phyloP scores from a whole-genome alignment of 2,113 vertebrate genomes.

The Strix aluco region DNA sequence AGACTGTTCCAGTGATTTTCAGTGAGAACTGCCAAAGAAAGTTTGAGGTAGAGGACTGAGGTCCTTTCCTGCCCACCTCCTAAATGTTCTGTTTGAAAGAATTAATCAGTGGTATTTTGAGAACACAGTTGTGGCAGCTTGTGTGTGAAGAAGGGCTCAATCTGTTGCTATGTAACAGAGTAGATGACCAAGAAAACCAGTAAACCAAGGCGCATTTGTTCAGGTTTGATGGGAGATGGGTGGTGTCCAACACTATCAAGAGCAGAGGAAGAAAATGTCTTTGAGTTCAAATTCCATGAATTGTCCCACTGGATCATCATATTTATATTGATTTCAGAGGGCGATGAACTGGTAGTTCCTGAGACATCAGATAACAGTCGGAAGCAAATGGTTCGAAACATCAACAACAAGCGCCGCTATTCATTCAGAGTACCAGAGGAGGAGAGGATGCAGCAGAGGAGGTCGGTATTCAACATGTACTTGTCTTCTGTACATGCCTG shows the following conservation, averaged over 20 bases:
- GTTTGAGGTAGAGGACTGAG: neutral
- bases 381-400: slow-evolving; percentile 97
- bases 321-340: slow-evolving; percentile 79
- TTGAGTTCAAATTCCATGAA: neutral
- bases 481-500: slow-evolving; percentile 6
- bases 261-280: neutral
- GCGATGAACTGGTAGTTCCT: slow-evolving; percentile 94
- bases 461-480: slow-evolving; percentile 71
- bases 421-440: slow-evolving; percentile 97
- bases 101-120: neutral
- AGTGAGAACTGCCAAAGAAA: neutral
- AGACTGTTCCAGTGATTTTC: neutral
- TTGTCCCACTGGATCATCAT: neutral
- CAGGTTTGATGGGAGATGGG: neutral
- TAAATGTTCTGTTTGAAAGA: neutral
- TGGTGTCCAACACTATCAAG: neutral
- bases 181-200: neutral
- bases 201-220: neutral
- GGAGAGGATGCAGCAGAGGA: slow-evolving; percentile 95
- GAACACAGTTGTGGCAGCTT: neutral
- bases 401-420: slow-evolving; percentile 96
- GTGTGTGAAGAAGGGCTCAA: neutral
- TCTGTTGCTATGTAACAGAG: neutral
- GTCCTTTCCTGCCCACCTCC: neutral
- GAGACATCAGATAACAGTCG: slow-evolving; percentile 97